Conservation (phyloP, 1,140 invertebrate species). For the Procambarus virginalis region DNA sequence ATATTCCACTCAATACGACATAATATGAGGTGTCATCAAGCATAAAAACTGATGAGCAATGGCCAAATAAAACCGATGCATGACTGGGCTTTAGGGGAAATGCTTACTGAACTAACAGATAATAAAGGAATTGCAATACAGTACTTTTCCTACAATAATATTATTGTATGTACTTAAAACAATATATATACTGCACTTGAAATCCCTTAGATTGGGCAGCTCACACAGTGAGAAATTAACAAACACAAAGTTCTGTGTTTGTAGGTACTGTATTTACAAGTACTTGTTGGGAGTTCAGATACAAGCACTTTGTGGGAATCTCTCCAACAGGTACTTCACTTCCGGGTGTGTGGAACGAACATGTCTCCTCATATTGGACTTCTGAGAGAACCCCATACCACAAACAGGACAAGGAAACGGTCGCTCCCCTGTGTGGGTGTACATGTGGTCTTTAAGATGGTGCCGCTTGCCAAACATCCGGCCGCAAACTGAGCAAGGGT, state of each 20-base stretch:
- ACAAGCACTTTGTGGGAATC: slow-evolving; percentile 47
- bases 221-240: slow-evolving; percentile 12
- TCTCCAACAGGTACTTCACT: slow-evolving; percentile 35
- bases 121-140: not conserved
- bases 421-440: slow-evolving; percentile 90
- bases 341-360: slow-evolving; percentile 72
- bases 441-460: slow-evolving; percentile 83
- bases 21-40: not conserved
- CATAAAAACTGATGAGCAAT: not conserved
- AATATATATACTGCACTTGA: too few relatives aligned
- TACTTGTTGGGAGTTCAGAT: not conserved
- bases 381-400: slow-evolving; percentile 86
- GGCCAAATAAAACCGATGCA: not conserved
- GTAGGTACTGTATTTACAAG: not conserved
- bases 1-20: too few relatives aligned
- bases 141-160: too few relatives aligned
- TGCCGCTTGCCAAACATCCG: slow-evolving; percentile 76
- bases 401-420: slow-evolving; percentile 85
- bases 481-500: slow-evolving; percentile 75
- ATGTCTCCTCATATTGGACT: slow-evolving; percentile 82
- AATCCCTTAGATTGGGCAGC: not conserved
- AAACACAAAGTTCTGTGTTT: not conserved
- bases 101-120: not conserved
- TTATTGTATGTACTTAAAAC: too few relatives aligned
- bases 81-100: not conserved